These are phyloP conservation scores for Hetaerina americana DNA, from an alignment of 1,140 invertebrate genomes.

Conservation along the genomic window DNA sequence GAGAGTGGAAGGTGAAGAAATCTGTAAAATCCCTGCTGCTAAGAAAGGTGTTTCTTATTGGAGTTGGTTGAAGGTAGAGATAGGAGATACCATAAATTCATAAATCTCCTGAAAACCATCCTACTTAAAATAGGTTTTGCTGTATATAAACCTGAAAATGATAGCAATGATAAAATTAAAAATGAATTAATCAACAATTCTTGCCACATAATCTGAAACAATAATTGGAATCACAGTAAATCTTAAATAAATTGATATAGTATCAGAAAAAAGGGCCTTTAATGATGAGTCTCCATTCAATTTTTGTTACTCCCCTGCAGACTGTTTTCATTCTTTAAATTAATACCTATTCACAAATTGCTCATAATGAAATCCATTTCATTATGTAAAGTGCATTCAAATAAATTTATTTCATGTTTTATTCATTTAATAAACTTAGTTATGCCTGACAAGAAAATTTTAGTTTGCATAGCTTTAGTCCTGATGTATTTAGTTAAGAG, in stretches of 20 bases:
- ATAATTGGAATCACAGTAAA: background rate
- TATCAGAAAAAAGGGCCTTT: background rate
- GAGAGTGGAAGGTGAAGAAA: slow-evolving; percentile 40
- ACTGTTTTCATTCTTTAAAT: too few relatives aligned
- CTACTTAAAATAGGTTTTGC: background rate
- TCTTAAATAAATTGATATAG: background rate
- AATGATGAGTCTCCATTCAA: background rate
- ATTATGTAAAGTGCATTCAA: too few relatives aligned
- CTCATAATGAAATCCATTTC: too few relatives aligned
- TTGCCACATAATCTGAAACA: background rate
- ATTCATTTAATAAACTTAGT: too few relatives aligned
- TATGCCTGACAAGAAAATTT: too few relatives aligned
- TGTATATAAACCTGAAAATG: background rate
- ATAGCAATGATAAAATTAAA: background rate
- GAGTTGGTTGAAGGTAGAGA: slow-evolving; percentile 47
- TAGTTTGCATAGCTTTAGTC: too few relatives aligned
- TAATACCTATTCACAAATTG: too few relatives aligned
- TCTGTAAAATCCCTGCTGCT: slow-evolving; percentile 41
- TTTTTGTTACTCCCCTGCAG: background rate
- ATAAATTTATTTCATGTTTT: too few relatives aligned
- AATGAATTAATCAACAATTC: background rate
- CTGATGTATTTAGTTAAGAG: too few relatives aligned
- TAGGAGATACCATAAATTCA: background rate
- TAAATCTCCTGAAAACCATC: background rate
- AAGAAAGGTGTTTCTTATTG: slow-evolving; percentile 44